Conservation (phyloP, 2,797 vertebrate species). For the Acanthis flammea region DNA sequence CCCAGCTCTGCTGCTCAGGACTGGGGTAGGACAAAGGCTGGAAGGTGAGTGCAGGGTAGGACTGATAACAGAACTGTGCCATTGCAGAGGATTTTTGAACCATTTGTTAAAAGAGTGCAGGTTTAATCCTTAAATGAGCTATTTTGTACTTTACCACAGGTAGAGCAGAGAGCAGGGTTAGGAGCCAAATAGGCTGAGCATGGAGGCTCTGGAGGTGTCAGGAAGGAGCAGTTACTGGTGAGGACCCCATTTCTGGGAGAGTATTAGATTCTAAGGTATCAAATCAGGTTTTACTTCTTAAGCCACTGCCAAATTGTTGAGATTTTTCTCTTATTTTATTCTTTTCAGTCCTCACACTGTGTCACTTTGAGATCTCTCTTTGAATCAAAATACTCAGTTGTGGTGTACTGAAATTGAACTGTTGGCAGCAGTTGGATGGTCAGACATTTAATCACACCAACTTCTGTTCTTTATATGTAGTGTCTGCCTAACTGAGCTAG, state of each 20-base stretch:
- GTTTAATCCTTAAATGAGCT: background rate
- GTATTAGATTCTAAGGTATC: background rate
- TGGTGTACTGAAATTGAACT: background rate
- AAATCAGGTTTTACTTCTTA: background rate
- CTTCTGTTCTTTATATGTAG: background rate
- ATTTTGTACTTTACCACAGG: background rate
- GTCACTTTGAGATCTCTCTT: background rate
- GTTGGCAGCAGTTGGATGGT: background rate
- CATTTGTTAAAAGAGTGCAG: background rate
- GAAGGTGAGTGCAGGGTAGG: background rate
- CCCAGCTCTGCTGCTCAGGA: background rate
- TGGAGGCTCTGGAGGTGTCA: background rate
- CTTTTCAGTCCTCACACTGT: background rate
- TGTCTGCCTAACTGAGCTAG: background rate
- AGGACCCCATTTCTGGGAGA: background rate
- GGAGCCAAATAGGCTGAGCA: background rate
- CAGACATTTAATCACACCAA: background rate
- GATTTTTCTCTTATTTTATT: background rate
- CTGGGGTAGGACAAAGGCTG: background rate
- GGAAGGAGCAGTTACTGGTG: background rate
- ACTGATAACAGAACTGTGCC: background rate
- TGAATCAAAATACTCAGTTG: background rate
- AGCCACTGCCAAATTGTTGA: background rate
- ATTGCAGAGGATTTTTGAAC: accelerated
- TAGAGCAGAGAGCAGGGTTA: background rate